These are phyloP conservation scores for Spilarctia lutea DNA, from an alignment of 2,888 invertebrate genomes.

Conservation along the genomic window DNA sequence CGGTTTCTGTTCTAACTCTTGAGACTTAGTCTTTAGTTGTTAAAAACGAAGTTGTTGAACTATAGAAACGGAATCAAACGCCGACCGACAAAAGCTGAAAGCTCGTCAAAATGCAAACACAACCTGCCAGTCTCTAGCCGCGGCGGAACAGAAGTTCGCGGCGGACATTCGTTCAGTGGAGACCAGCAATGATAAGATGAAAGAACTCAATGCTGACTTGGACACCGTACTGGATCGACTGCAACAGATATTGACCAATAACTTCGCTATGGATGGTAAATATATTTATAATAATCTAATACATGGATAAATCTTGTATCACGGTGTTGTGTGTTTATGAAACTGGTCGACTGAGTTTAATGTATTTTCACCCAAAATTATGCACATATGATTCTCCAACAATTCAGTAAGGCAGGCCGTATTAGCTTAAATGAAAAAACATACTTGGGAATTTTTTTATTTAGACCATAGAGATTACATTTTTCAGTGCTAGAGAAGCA, in stretches of 20 bases:
- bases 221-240: conserved; percentile 90
- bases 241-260: conserved; percentile 90
- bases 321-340: no score
- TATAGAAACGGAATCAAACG: conserved; percentile 59
- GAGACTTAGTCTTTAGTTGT: no score
- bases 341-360: no score
- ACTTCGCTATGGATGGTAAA: conserved; percentile 86
- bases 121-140: conserved; percentile 40
- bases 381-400: no score
- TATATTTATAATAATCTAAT: background rate
- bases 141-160: conserved; percentile 73
- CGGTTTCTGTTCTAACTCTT: no score
- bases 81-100: conserved; percentile 29
- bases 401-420: no score
- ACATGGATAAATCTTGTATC: no score
- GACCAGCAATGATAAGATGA: conserved; percentile 77
- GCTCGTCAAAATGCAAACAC: conserved; percentile 52
- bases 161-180: conserved; percentile 75
- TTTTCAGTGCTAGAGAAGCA: no score
- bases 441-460: no score
- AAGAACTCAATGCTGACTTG: conserved; percentile 88
- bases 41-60: background rate
- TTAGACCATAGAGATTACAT: no score
- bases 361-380: no score
- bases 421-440: no score